These are phyloP conservation scores for Junonia oenone DNA, from an alignment of 2,888 invertebrate species.

Conservation along the genomic window DNA sequence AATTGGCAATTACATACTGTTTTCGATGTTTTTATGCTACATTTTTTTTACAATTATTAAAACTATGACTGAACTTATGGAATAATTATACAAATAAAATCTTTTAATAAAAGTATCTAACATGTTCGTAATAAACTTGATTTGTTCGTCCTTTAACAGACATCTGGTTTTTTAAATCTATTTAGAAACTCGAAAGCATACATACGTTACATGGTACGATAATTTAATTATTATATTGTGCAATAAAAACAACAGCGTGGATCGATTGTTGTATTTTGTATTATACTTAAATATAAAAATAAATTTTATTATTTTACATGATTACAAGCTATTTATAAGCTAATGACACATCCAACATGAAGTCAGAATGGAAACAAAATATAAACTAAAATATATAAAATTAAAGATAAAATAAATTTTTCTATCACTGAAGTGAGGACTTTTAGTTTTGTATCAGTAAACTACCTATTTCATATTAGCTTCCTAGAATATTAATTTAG, in stretches of 20 bases:
- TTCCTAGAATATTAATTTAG: not conserved
- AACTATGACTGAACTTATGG: conserved; percentile 13
- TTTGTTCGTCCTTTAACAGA: not conserved
- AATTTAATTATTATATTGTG: conserved; percentile 9
- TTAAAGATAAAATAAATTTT: not conserved
- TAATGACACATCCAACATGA: not conserved
- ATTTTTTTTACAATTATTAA: conserved; percentile 7
- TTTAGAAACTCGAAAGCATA: not conserved
- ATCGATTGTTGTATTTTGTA: conserved; percentile 8
- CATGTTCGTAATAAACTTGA: not conserved
- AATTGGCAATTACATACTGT: not conserved
- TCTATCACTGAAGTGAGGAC: not conserved
- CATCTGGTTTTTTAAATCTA: not conserved
- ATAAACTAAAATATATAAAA: too few relatives aligned
- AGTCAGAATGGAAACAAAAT: not conserved
- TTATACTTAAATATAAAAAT: conserved; percentile 15
- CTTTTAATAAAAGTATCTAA: conserved; percentile 1
- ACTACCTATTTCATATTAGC: not conserved
- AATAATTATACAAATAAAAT: conserved; percentile 10
- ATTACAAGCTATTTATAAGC: conserved; percentile 17
- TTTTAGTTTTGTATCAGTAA: not conserved
- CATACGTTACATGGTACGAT: conserved; percentile 4
- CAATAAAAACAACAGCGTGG: conserved; percentile 5
- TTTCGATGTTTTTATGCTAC: not conserved
- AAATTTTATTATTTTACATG: conserved; percentile 21